These are phyloP conservation scores for Nineta flava DNA, from an alignment of 2,888 invertebrate genomes.

Conservation along the genomic window DNA sequence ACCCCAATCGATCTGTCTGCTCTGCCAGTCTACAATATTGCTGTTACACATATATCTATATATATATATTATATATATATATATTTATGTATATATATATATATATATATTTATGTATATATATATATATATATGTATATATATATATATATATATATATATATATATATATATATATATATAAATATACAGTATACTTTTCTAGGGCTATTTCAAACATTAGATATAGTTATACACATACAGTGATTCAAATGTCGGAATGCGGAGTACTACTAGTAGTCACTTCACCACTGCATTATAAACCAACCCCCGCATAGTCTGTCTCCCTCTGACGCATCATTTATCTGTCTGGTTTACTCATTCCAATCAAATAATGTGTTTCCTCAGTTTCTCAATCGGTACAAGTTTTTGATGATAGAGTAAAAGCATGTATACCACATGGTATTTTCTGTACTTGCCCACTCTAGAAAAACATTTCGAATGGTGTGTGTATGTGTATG, in stretches of 20 bases:
- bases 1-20: slow-evolving; percentile 23
- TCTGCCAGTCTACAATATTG: not conserved
- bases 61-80: not conserved
- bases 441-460: too few species aligned
- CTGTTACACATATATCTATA: too few species aligned
- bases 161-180: not conserved
- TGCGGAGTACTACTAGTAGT: not conserved
- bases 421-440: too few species aligned
- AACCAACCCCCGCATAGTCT: not conserved
- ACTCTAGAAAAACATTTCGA: too few species aligned
- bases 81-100: not conserved
- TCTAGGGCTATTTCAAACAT: not conserved
- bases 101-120: not conserved
- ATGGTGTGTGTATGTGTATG: too few species aligned
- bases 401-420: too few species aligned
- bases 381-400: too few species aligned
- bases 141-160: not conserved
- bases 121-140: not conserved
- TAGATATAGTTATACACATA: not conserved
- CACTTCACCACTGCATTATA: not conserved
- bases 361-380: not conserved
- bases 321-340: too few species aligned
- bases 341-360: not conserved
- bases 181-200: not conserved
- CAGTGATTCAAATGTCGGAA: slow-evolving; percentile 1